These are phyloP conservation scores for Solenopsis invicta DNA, from an alignment of 1,140 invertebrate species.

Conservation along the genomic window DNA sequence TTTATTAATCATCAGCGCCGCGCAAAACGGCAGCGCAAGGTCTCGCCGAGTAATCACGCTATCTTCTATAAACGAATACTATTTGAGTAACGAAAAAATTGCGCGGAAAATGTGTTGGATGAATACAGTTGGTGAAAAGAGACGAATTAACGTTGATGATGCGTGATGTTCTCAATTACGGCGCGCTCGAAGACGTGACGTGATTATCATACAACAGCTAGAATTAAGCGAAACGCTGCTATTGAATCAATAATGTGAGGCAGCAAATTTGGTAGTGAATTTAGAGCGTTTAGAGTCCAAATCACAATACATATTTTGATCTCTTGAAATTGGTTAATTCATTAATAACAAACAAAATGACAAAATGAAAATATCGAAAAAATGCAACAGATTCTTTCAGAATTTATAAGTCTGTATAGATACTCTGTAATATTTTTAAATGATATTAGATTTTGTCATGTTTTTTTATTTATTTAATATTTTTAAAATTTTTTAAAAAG, in stretches of 20 bases:
- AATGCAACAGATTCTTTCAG: background rate
- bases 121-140: background rate
- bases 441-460: background rate
- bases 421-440: background rate
- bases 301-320: background rate
- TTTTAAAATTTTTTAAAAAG: too few species aligned
- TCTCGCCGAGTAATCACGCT: background rate
- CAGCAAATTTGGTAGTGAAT: background rate
- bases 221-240: constrained; percentile 7
- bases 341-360: too few species aligned
- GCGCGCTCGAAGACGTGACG: background rate
- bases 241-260: constrained; percentile 5
- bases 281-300: background rate
- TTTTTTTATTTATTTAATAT: too few species aligned
- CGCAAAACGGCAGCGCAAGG: background rate
- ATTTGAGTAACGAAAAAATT: background rate
- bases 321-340: background rate
- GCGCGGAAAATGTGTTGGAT: background rate
- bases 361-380: background rate
- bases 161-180: background rate
- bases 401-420: background rate
- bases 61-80: background rate
- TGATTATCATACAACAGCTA: background rate
- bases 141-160: constrained; percentile 10
- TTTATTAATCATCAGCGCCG: constrained; percentile 19